These are phyloP conservation scores for Tuta absoluta DNA, from an alignment of 2,888 invertebrate genomes.

Conservation along the genomic window DNA sequence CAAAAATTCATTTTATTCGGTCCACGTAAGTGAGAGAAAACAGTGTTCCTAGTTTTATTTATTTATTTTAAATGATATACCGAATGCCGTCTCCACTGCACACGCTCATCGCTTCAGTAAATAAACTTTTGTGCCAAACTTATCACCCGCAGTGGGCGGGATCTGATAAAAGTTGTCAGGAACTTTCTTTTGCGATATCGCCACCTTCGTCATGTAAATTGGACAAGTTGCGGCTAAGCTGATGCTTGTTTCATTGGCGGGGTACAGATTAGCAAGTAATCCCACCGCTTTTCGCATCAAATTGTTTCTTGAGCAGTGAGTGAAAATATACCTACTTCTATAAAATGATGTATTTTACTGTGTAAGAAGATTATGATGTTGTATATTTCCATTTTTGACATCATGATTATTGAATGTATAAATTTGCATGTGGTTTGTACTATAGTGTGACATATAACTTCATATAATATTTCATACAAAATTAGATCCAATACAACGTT, in stretches of 20 bases:
- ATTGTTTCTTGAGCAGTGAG: background rate
- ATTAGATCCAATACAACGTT: no score
- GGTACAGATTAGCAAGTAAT: constrained; percentile 70
- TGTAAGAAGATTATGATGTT: no score
- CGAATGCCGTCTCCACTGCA: constrained; percentile 56
- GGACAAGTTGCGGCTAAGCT: constrained; percentile 70
- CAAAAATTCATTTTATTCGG: no score
- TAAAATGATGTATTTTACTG: background rate
- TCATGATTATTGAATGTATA: no score
- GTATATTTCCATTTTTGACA: no score
- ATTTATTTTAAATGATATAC: background rate
- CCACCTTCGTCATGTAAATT: constrained; percentile 80
- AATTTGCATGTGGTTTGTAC: no score
- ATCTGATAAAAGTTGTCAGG: constrained; percentile 76
- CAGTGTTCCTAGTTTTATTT: background rate
- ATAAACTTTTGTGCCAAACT: constrained; percentile 76
- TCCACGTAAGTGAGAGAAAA: no score
- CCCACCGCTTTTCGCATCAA: constrained; percentile 52
- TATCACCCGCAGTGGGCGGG: constrained; percentile 74
- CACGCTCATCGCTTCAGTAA: constrained; percentile 65
- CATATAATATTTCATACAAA: no score
- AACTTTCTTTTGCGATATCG: constrained; percentile 79
- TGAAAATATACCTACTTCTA: background rate
- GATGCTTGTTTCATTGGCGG: constrained; percentile 72
- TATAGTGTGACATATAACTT: no score